Evolutionary conservation across 2,113 vertebrate genomes (phyloP).

Genomic region (Catagonus wagneri): DNA sequence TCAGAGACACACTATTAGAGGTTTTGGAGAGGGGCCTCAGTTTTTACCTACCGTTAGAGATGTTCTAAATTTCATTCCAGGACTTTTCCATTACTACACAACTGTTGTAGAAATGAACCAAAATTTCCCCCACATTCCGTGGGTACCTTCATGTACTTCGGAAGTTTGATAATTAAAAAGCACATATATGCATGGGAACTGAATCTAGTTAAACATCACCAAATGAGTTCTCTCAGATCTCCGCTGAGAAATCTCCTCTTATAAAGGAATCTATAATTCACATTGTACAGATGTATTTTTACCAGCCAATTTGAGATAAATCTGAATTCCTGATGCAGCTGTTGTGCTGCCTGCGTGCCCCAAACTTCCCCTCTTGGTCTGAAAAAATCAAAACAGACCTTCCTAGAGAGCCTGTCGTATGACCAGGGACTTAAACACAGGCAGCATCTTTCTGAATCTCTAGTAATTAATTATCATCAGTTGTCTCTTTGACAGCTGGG

Average conservation of each 20-base stretch:
- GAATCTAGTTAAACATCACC: background rate
- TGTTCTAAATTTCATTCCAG: background rate
- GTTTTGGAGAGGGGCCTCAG: background rate
- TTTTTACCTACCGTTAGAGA: background rate
- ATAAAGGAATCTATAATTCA: background rate
- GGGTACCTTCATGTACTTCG: background rate
- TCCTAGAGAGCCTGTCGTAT: constrained; percentile 68
- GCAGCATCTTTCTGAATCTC: constrained; percentile 57
- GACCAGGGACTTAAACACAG: constrained; percentile 16
- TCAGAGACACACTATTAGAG: background rate
- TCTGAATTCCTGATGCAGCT: background rate
- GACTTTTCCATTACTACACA: background rate
- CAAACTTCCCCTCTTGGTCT: constrained; percentile 26
- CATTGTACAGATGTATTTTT: background rate
- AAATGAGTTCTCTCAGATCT: background rate
- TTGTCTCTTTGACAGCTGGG: constrained; percentile 80
- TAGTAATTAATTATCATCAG: constrained; percentile 79
- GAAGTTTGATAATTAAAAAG: no score
- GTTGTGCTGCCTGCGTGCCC: constrained; percentile 7
- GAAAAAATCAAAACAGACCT: constrained; percentile 52
- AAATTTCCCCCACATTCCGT: background rate
- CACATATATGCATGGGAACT: background rate
- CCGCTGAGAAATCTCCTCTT: background rate
- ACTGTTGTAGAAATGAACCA: background rate
- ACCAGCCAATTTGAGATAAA: background rate